Evolutionary conservation across 2,797 vertebrate genomes (phyloP).

Genomic region (Urophycis tenuis): DNA sequence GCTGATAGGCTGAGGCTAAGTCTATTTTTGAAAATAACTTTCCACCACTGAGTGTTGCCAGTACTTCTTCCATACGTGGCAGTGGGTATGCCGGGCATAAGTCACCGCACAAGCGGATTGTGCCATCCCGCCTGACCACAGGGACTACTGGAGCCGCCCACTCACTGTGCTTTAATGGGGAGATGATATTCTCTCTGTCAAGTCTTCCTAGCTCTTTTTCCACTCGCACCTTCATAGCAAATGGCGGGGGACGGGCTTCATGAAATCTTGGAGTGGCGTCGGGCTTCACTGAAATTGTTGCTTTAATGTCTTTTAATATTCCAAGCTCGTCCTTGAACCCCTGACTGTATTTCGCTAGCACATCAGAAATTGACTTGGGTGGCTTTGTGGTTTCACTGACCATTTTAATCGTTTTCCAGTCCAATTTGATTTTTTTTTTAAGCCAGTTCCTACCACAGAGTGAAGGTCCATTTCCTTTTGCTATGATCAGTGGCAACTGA

Average conservation of each 20-base stretch:
- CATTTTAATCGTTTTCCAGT: constrained; percentile 21
- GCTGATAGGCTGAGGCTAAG: constrained; percentile 22
- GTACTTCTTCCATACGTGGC: constrained; percentile 17
- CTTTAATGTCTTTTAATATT: constrained; percentile 21
- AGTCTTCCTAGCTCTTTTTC: constrained; percentile 20
- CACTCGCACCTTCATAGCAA: constrained; percentile 30
- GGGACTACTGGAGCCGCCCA: constrained; percentile 33
- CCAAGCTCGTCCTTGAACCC: constrained; percentile 25
- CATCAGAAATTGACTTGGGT: constrained; percentile 5
- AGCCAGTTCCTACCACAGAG: constrained; percentile 27
- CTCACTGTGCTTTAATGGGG: constrained; percentile 30
- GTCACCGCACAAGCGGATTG: too few species aligned
- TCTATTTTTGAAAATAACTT: constrained; percentile 36
- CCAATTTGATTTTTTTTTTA: constrained; percentile 8
- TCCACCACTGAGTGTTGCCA: constrained; percentile 24
- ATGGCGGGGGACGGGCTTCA: constrained; percentile 19
- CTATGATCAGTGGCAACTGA: background rate
- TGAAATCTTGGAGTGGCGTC: constrained; percentile 19
- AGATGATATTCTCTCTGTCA: constrained; percentile 19
- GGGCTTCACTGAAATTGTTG: constrained; percentile 14
- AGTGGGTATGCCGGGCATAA: constrained; percentile 30
- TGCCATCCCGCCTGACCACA: too few species aligned
- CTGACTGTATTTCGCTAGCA: constrained; percentile 18
- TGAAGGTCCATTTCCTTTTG: constrained; percentile 5
- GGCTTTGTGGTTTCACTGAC: background rate